Evolutionary conservation across 37 sponge, comb jelly and placozoan species (phyloP).

Genomic region (Agelas oroides): DNA sequence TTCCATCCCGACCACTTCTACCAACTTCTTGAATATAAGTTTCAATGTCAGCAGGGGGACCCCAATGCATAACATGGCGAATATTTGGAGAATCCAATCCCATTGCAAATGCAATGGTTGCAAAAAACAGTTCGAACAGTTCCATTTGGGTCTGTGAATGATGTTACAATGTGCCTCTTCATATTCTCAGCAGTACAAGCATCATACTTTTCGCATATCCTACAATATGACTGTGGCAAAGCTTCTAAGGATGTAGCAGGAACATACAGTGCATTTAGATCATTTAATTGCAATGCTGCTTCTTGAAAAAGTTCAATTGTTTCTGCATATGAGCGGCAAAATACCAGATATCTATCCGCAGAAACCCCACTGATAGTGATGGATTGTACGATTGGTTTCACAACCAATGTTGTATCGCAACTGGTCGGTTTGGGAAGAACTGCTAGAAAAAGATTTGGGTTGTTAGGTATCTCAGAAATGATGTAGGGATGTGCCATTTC

Average conservation of each 20-base stretch:
- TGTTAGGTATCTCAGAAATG: constrained; percentile 28
- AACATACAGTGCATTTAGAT: neutral
- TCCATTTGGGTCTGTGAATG: constrained; percentile 34
- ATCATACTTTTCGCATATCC: constrained; percentile 36
- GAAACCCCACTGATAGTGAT: neutral
- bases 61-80: constrained; percentile 53
- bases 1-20: constrained; percentile 56
- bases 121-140: constrained; percentile 34
- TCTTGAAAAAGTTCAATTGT: neutral
- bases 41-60: constrained; percentile 49
- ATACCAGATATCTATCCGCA: neutral
- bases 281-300: neutral
- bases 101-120: constrained; percentile 71
- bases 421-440: too few species aligned
- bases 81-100: constrained; percentile 60
- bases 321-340: constrained; percentile 26
- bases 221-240: neutral
- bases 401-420: neutral
- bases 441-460: constrained; percentile 3
- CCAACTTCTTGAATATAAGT: constrained; percentile 66
- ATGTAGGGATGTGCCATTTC: constrained; percentile 14
- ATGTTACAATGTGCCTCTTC: constrained; percentile 28
- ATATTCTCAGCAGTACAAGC: constrained; percentile 18
- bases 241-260: neutral
- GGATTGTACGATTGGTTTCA: constrained; percentile 16